Percentiles rank a stretch among this genome's conserved stretches.
These are phyloP conservation scores for Diploscapter pachys DNA, from an alignment of 1,140 invertebrate species.

Conservation along the genomic window DNA sequence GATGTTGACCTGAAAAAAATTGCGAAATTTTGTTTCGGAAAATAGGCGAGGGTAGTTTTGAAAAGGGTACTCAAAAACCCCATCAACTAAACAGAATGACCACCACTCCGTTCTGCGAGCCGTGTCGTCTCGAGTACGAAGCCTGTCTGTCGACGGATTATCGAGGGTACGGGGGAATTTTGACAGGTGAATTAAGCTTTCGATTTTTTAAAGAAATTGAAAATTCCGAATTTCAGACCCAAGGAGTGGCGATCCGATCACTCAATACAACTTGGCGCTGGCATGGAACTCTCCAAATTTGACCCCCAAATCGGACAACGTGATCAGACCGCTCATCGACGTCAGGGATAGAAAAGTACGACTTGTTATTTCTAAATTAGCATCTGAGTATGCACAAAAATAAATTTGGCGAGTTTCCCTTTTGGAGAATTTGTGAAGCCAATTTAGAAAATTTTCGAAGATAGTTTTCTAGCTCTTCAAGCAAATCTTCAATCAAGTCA, in stretches of 20 bases:
- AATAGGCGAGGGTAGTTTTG: no score
- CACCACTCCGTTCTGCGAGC: no score
- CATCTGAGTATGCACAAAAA: no score
- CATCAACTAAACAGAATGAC: no score
- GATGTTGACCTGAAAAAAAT: neutral
- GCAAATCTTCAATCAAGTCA: neutral
- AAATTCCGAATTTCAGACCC: neutral
- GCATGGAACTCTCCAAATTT: slow-evolving; percentile 10
- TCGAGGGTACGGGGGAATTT: no score
- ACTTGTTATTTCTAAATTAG: neutral
- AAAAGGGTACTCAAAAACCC: no score
- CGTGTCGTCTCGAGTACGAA: no score
- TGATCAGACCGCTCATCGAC: slow-evolving; percentile 11
- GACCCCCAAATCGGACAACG: no score
- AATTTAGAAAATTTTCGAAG: neutral
- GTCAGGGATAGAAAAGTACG: slow-evolving; percentile 10
- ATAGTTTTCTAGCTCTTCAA: neutral
- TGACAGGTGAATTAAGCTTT: slow-evolving; percentile 11
- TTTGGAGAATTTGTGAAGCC: no score
- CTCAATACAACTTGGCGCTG: slow-evolving; percentile 28
- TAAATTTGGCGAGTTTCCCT: no score
- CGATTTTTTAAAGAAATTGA: neutral
- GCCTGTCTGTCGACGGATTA: no score
- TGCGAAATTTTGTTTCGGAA: no score
- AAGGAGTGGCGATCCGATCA: neutral